These are phyloP conservation scores for Hafferia zeledoni DNA, from an alignment of 2,797 vertebrate species.

Conservation along the genomic window DNA sequence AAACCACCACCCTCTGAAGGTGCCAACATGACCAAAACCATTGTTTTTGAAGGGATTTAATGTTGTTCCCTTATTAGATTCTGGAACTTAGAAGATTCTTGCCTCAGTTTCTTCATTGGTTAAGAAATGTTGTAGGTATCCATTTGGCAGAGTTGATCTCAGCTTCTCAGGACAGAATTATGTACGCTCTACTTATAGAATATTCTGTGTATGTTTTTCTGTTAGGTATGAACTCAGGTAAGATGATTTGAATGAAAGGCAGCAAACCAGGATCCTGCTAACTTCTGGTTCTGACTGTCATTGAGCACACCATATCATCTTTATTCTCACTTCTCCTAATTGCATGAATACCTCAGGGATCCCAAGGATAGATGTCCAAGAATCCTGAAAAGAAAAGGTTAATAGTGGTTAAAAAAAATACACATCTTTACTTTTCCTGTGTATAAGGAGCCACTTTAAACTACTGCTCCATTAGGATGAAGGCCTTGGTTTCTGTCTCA, in stretches of 20 bases:
- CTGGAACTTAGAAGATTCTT: not conserved
- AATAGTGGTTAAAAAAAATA: not conserved
- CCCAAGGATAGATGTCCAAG: not conserved
- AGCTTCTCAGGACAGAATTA: not conserved
- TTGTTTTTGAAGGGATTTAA: not conserved
- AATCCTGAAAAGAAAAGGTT: not conserved
- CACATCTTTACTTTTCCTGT: not conserved
- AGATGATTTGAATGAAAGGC: not conserved
- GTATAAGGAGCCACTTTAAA: not conserved
- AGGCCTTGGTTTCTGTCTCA: not conserved
- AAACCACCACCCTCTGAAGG: not conserved
- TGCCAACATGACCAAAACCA: not conserved
- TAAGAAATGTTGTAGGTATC: not conserved
- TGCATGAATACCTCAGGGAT: not conserved
- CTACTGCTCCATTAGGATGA: not conserved
- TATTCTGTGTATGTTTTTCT: not conserved
- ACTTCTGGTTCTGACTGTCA: not conserved
- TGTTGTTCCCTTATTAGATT: not conserved
- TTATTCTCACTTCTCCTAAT: not conserved
- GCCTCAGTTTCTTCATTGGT: not conserved
- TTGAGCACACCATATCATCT: not conserved
- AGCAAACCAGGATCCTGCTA: not conserved
- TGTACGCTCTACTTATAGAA: not conserved
- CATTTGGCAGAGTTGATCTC: not conserved
- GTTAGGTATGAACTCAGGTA: rapidly evolving